A percentile compares a stretch with the other conserved stretches of the same genome.
phyloP scores from a whole-genome alignment of 2,113 vertebrate genomes.

The Channa maculata region DNA sequence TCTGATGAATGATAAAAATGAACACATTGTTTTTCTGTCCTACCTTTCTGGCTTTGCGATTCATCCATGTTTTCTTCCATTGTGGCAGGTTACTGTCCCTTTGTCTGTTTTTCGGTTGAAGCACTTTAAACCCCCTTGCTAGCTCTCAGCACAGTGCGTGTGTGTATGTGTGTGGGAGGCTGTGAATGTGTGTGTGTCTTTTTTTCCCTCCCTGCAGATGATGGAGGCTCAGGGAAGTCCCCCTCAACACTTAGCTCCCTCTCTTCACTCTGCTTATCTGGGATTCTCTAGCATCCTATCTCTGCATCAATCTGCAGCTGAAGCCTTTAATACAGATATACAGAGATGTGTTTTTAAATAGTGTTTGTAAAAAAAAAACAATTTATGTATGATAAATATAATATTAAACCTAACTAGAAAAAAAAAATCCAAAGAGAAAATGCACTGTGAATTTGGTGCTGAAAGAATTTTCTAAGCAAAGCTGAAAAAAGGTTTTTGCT shows the following conservation, averaged over 20 bases:
- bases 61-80: constrained; percentile 81
- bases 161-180: constrained; percentile 52
- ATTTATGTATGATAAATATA: not conserved
- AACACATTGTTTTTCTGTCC: not conserved
- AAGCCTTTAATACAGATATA: not conserved
- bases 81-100: constrained; percentile 65
- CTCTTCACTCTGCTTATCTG: constrained; percentile 40
- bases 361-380: no score
- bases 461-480: no score
- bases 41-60: constrained; percentile 79
- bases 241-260: constrained; percentile 53
- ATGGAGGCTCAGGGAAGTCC: constrained; percentile 79
- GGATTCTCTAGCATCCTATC: constrained; percentile 34
- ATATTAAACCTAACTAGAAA: no score
- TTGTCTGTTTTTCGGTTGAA: constrained; percentile 66
- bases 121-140: constrained; percentile 71
- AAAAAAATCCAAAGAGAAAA: no score
- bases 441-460: no score
- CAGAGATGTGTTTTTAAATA: not conserved
- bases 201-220: constrained; percentile 78
- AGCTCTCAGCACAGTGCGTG: constrained; percentile 55
- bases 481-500: no score
- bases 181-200: constrained; percentile 48
- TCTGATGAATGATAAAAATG: constrained; percentile 35
- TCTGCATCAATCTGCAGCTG: not conserved